These are phyloP conservation scores for Acanthis flammea DNA, from an alignment of 2,797 vertebrate species.

Conservation along the genomic window DNA sequence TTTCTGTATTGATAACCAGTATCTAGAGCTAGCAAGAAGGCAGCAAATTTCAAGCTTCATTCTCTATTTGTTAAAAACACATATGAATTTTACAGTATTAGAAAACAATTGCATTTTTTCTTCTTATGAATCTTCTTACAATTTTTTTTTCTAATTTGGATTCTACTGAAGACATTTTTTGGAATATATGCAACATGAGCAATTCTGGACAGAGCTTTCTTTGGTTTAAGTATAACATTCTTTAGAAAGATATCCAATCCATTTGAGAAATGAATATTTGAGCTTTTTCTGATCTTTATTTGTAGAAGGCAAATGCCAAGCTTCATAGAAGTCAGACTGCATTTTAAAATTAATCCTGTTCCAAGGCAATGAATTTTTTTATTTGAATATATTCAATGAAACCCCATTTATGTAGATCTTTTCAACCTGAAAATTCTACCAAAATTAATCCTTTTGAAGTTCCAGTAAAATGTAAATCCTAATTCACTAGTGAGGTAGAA, in stretches of 20 bases:
- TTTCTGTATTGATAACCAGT: not conserved
- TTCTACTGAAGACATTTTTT: not conserved
- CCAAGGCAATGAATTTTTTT: not conserved
- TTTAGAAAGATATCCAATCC: not conserved
- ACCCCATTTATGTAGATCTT: not conserved
- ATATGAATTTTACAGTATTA: not conserved
- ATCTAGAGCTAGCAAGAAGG: not conserved
- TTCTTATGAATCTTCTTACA: not conserved
- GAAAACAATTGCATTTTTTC: not conserved
- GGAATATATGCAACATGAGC: not conserved
- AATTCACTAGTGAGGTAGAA: not conserved
- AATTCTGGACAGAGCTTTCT: not conserved
- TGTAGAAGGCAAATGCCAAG: not conserved
- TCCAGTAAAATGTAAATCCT: not conserved
- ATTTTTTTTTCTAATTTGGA: not conserved
- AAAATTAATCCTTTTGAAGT: not conserved
- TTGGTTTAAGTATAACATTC: not conserved
- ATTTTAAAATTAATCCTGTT: conserved; percentile 14
- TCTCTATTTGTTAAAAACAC: not conserved
- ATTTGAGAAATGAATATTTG: not conserved
- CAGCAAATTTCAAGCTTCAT: not conserved
- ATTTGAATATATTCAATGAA: not conserved
- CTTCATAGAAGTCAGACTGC: not conserved
- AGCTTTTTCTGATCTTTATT: not conserved
- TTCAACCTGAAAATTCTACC: not conserved